Conservation (phyloP, 2,888 invertebrate species). For the Stictocephala bisonia region DNA sequence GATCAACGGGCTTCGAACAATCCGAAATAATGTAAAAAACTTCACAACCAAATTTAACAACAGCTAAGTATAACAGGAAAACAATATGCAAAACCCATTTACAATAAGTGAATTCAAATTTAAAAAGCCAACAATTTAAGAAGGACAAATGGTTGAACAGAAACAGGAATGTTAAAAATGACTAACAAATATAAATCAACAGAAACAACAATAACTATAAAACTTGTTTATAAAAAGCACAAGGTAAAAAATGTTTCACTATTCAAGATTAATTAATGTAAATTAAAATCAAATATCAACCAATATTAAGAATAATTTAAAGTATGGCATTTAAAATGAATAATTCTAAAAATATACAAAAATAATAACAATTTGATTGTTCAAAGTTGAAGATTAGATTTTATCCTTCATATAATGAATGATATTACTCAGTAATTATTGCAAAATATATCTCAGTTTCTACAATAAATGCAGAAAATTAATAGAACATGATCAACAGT, state of each 20-base stretch:
- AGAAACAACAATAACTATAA: background rate
- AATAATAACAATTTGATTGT: background rate
- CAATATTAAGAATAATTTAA: background rate
- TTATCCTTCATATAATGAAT: background rate
- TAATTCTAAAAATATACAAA: background rate
- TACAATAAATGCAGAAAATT: slow-evolving; percentile 25
- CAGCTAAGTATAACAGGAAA: background rate
- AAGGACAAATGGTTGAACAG: too few species aligned
- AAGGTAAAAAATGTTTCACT: background rate
- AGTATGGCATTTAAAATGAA: background rate
- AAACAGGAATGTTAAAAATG: slow-evolving; percentile 20
- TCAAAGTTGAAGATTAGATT: slow-evolving; percentile 34
- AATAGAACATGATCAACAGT: slow-evolving; percentile 1
- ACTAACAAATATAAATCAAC: background rate
- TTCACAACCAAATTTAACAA: too few species aligned
- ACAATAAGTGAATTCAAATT: too few species aligned
- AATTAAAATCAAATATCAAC: background rate
- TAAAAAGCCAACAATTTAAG: too few species aligned
- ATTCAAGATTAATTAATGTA: background rate
- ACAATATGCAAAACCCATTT: too few species aligned
- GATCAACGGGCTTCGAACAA: slow-evolving; percentile 31
- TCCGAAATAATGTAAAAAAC: background rate
- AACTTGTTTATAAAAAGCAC: background rate
- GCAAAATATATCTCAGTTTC: slow-evolving; percentile 35
- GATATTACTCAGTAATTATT: slow-evolving; percentile 23